These are phyloP conservation scores for Drosophila anceps DNA, from an alignment of 2,888 invertebrate genomes.

Conservation along the genomic window DNA sequence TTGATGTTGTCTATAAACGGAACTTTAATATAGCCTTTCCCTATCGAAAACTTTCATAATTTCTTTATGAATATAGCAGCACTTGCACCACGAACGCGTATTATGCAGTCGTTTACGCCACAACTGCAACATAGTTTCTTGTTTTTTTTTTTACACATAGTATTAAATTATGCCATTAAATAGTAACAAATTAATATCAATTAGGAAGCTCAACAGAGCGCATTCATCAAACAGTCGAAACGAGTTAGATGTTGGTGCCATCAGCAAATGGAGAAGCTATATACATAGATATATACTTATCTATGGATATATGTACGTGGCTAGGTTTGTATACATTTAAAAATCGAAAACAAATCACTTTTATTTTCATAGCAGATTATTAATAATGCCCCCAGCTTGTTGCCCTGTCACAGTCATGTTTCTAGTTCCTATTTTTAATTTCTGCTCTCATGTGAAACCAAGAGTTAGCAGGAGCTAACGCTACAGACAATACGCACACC, in stretches of 20 bases:
- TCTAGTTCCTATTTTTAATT: constrained; percentile 57
- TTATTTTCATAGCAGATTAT: constrained; percentile 63
- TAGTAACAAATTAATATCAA: constrained; percentile 71
- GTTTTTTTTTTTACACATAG: constrained; percentile 34
- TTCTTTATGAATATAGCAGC: neutral
- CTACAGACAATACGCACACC: constrained; percentile 47
- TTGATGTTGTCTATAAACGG: too few relatives aligned
- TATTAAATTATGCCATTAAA: constrained; percentile 67
- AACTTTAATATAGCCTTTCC: too few relatives aligned
- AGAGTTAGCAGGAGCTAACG: constrained; percentile 54
- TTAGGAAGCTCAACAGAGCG: constrained; percentile 48
- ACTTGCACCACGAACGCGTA: neutral
- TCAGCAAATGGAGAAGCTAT: constrained; percentile 5
- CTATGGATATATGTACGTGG: too few relatives aligned
- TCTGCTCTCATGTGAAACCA: constrained; percentile 63
- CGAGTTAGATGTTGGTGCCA: constrained; percentile 50
- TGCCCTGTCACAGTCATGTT: constrained; percentile 11
- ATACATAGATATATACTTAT: neutral
- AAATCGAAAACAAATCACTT: constrained; percentile 71
- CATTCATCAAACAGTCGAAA: constrained; percentile 59
- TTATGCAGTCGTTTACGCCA: neutral
- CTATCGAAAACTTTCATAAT: too few relatives aligned
- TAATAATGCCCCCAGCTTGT: constrained; percentile 53
- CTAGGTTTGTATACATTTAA: constrained; percentile 3
- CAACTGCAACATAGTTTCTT: neutral